Evolutionary conservation across 2,888 invertebrate genomes (phyloP).

Genomic region (Prosopocoilus inquinatus): DNA sequence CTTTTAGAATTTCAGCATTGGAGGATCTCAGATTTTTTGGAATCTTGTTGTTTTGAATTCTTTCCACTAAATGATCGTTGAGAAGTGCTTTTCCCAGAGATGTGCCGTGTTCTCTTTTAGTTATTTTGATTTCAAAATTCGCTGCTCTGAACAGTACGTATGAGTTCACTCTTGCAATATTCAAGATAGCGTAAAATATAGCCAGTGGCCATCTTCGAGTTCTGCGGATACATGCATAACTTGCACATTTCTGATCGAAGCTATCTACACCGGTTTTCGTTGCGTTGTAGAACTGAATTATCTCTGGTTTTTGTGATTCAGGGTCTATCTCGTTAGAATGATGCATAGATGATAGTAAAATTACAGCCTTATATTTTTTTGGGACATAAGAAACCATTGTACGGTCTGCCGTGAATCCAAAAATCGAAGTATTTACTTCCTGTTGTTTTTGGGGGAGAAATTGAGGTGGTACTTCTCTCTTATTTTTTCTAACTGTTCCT

Average conservation of each 20-base stretch:
- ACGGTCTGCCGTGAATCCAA: no score
- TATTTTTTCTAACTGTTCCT: conserved; percentile 6
- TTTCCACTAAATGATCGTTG: not conserved
- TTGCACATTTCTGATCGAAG: not conserved
- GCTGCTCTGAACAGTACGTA: not conserved
- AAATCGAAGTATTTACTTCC: not conserved
- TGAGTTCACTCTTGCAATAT: not conserved
- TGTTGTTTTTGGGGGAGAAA: not conserved
- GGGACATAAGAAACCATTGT: not conserved
- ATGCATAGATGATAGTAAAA: not conserved
- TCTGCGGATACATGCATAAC: not conserved
- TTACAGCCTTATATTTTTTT: not conserved
- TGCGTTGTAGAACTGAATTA: no score
- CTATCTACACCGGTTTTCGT: not conserved
- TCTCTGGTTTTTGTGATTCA: no score
- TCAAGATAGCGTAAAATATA: not conserved
- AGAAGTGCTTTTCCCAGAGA: not conserved
- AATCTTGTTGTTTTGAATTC: not conserved
- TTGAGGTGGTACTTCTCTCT: not conserved
- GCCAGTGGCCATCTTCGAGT: not conserved
- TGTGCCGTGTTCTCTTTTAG: not conserved
- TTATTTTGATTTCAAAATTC: not conserved
- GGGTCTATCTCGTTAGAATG: not conserved
- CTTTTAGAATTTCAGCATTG: not conserved
- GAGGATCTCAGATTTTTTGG: not conserved